Percentiles rank a stretch among this genome's conserved stretches.
Conservation (phyloP, 2,113 vertebrate genomes). For the Delphinapterus leucas region DNA sequence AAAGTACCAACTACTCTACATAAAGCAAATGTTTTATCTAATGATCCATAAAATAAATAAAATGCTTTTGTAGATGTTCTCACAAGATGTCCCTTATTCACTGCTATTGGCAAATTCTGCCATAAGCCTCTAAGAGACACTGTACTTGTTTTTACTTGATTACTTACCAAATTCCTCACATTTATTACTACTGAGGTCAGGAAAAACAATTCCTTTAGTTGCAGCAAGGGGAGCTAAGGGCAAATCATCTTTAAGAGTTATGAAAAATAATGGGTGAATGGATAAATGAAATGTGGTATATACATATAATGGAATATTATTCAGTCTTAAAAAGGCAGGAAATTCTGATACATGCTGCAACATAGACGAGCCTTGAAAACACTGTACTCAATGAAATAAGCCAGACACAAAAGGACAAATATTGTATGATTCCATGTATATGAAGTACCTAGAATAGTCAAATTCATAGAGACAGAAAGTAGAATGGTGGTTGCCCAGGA, state of each 20-base stretch:
- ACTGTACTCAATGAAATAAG: neutral
- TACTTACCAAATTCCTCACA: neutral
- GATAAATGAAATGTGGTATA: neutral
- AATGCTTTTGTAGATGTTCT: neutral
- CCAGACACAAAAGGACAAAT: neutral
- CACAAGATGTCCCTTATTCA: neutral
- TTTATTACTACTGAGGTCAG: neutral
- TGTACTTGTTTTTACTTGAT: neutral
- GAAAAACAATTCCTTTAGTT: neutral
- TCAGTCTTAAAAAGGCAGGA: neutral
- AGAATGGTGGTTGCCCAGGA: neutral
- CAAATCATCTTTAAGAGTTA: neutral
- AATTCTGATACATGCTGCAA: neutral
- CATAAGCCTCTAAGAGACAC: neutral
- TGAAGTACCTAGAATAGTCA: too few relatives aligned
- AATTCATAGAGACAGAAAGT: too few relatives aligned
- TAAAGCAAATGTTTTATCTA: constrained; percentile 21
- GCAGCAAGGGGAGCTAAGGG: neutral
- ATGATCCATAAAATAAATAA: neutral
- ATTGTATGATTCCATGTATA: too few relatives aligned
- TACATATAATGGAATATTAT: neutral
- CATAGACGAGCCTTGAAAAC: neutral
- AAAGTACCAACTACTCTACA: neutral
- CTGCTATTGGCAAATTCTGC: neutral
- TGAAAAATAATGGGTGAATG: neutral